A percentile compares a stretch with the other conserved stretches of the same genome.
Evolutionary conservation across 2,888 invertebrate genomes (phyloP).

Genomic region (Julus scanicus): DNA sequence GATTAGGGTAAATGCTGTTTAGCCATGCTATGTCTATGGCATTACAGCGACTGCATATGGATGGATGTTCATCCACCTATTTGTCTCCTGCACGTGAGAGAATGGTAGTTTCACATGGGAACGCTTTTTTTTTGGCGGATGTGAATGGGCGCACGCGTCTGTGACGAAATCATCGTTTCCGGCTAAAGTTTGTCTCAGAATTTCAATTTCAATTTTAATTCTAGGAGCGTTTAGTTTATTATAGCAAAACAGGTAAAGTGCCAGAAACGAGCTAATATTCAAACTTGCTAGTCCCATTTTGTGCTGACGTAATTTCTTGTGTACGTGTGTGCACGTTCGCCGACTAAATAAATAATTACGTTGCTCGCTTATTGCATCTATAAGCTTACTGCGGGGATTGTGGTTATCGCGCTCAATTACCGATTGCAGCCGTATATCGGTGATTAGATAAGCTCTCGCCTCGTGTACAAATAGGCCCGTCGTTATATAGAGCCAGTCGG

Average conservation of each 20-base stretch:
- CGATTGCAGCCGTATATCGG: neutral
- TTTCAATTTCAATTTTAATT: neutral
- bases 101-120: too few relatives aligned
- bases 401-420: constrained; percentile 26
- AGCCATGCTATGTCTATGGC: too few relatives aligned
- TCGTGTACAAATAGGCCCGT: neutral
- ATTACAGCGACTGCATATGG: too few relatives aligned
- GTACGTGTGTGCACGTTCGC: neutral
- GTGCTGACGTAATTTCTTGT: neutral
- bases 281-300: neutral
- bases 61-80: too few relatives aligned
- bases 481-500: neutral
- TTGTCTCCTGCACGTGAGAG: too few relatives aligned
- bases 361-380: neutral
- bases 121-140: too few relatives aligned
- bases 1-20: too few relatives aligned
- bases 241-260: neutral
- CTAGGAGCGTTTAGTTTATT: neutral
- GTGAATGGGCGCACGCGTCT: too few relatives aligned
- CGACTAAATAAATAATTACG: constrained; percentile 9
- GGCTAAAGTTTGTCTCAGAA: too few relatives aligned
- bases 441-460: constrained; percentile 27
- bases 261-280: neutral
- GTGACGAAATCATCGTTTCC: too few relatives aligned
- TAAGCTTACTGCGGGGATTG: neutral